A percentile compares a stretch with the other conserved stretches of the same genome.
Conservation (phyloP, 23 tunicate species). For the Halocynthia roretzi region DNA sequence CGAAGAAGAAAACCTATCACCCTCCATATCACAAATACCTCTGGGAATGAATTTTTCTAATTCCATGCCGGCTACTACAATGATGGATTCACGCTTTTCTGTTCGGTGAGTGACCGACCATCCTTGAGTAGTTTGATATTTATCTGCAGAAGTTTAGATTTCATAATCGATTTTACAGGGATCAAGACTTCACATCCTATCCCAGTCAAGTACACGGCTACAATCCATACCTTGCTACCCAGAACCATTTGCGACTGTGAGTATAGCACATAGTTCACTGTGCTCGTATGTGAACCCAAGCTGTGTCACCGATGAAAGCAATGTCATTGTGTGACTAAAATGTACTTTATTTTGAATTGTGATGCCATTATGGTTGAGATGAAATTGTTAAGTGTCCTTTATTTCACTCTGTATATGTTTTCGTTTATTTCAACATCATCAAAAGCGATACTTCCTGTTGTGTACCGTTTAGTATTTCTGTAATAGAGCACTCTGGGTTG, state of each 20-base stretch:
- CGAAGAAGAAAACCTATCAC: conserved; percentile 49
- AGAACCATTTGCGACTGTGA: conserved; percentile 11
- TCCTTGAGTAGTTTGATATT: neutral
- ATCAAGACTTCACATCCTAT: neutral
- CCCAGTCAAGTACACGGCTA: neutral
- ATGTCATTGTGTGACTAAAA: neutral
- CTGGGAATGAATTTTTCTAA: neutral
- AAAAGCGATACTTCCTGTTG: no score
- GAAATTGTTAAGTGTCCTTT: neutral
- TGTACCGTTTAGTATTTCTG: no score
- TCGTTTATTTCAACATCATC: no score
- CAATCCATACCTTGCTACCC: conserved; percentile 17
- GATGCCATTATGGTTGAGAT: neutral
- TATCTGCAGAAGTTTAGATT: neutral
- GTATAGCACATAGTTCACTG: neutral
- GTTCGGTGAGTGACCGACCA: neutral
- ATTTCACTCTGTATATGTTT: neutral
- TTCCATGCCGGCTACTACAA: neutral
- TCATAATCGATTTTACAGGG: neutral
- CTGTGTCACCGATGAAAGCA: neutral
- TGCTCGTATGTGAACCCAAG: neutral
- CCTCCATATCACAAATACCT: conserved; percentile 8
- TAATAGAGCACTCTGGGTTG: no score
- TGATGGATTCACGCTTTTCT: no score
- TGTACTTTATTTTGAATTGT: neutral